Evolutionary conservation across 1,140 invertebrate genomes (phyloP).

Genomic region (Atta texana): DNA sequence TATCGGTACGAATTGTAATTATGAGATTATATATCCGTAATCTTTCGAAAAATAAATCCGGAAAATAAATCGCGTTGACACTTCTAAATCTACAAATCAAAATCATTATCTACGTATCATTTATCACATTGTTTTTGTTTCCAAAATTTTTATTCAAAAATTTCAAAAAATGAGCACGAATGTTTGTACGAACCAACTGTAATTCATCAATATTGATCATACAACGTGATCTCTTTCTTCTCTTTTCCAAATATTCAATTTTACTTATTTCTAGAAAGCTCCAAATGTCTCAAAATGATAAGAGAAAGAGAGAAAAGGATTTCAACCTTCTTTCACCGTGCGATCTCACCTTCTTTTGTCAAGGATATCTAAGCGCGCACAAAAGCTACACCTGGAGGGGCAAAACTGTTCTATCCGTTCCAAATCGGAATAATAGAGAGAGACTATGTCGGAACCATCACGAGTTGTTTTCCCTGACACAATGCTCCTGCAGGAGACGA

Average conservation of each 20-base stretch:
- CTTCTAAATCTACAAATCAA: neutral
- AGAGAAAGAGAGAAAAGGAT: neutral
- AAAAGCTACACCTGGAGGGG: slow-evolving; percentile 57
- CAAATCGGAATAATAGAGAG: slow-evolving; percentile 85
- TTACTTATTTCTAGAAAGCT: neutral
- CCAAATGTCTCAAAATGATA: neutral
- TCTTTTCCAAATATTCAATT: neutral
- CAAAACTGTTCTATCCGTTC: slow-evolving; percentile 71
- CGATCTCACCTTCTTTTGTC: slow-evolving; percentile 37
- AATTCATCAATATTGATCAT: neutral
- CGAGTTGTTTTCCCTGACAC: slow-evolving; percentile 75
- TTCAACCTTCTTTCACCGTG: neutral
- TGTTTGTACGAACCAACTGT: neutral
- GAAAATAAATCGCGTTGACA: too few relatives aligned
- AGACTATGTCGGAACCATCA: slow-evolving; percentile 71
- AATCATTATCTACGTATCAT: neutral
- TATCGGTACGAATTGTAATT: neutral
- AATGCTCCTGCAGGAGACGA: slow-evolving; percentile 65
- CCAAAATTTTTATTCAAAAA: neutral
- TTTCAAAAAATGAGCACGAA: neutral
- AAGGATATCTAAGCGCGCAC: slow-evolving; percentile 20
- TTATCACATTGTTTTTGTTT: neutral
- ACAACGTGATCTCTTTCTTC: neutral
- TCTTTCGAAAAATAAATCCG: neutral
- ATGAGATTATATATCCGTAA: neutral